Evolutionary conservation across 2,888 invertebrate species (phyloP), one percentile per base, ranked within the genome.

Genomic region (Lasioglossum pauxillum): DNA sequence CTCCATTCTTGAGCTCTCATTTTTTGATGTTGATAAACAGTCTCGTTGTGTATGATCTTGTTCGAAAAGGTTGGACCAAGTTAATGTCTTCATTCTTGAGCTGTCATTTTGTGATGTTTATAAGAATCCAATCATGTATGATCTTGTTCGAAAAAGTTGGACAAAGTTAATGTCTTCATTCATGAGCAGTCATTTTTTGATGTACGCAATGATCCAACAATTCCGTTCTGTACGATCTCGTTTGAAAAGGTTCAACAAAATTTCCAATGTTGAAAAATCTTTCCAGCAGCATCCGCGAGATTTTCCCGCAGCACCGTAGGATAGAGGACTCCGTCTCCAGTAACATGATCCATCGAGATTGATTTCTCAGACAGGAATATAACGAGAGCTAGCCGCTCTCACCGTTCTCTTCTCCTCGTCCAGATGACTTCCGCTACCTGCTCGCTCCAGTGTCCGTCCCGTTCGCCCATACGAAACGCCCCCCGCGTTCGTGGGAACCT

Each of bases 351-450:
- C 93, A 82, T 80, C 84, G 89, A 92, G 93, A 94, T 93, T 94
- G 94, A 94, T 95, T 94, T 94, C 92, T 93, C 91, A 92, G 93
- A 91, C 93, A 88, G 88, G 89, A 91, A 73, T 83, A 92, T 90
- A 92, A 81, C 78, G 88, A 89, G 87, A 84, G 67, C 86, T 84
- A 90, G 87, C 87, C 90, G 86, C 92, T 94, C 93, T 92, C 93
- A 92, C 92, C 93, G 92, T 93, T 89, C 86, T 90, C 85, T 88
- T 71, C 88, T 89, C 89, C 89, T 89, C 90, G 90, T 92, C 94
- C 94, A 94, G 94, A 94, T 95, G 95, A 95, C 94, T 95, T 95
- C 95, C 95, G 95, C 93, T 94, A 94, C 95, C 95, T 95, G 94
- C 94, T 93, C 90, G 91, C 90, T 91, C 86, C 91, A 90, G 89